Base-by-base conservation (phyloP, 2,797 vertebrate species). In the Lithobates sylvaticus region DNA sequence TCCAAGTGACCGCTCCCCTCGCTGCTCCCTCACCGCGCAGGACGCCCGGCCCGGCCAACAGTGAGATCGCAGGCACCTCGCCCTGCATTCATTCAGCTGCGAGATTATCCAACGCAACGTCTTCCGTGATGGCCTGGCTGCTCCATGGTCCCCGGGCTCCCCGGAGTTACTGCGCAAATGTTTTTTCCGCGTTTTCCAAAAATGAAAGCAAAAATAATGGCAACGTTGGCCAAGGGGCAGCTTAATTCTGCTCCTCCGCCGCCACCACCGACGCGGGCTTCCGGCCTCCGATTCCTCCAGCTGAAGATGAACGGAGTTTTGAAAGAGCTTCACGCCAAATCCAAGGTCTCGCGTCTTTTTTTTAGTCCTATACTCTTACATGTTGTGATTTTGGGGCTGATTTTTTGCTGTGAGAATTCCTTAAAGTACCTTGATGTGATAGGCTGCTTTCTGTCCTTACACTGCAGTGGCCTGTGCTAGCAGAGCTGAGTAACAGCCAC, bases 1-100 rank as follows among this genome's bases (percentile, higher is more conserved):
- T 85, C 83, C 83, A 84, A 84, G 76, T 34, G 39, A 72, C 83
- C 83, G 16, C 83, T 78, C 76, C 83, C 82, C 75, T 10, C 21
- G 67, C 26, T 71, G 61, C 78, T 78, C 70, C n/a, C 26, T n/a
- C 29, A 75, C 36, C 34, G 50, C 34, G 39, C 64, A 76, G 26
- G 50, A 32, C 34, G 16, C 23, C 34, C 4, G 65, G 47, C 16
- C 23, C 8, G 32, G 50, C 83, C 83, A 85, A 73, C 10, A 79
- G 83, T 78, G 83, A 85, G 68, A 34, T 73, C 21, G 23, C 26
- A 79, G 34, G 50, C 34, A 68, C 76, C 83, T 29, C 83, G 34
- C 76, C 83, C 83, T 42, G 54, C 68, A 68, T 27, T 83, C 26
- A 26, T 47, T 77, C 82, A 44, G 68, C 76, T 72, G 67, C 1